These are phyloP conservation scores for Lypha dubia DNA, from an alignment of 2,888 invertebrate species.

Conservation along the genomic window DNA sequence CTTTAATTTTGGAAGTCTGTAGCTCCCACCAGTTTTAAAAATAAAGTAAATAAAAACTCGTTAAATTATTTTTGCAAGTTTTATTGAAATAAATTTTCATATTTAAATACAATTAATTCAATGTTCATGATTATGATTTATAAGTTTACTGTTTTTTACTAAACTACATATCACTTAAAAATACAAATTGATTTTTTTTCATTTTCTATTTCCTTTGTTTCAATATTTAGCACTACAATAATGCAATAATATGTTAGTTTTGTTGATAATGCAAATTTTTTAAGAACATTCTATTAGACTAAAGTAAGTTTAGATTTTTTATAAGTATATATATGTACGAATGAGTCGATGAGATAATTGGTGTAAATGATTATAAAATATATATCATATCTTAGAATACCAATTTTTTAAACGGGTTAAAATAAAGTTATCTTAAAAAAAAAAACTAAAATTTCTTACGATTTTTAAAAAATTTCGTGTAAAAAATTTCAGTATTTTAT, in stretches of 20 bases:
- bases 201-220: slow-evolving; percentile 26
- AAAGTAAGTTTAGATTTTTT: slow-evolving; percentile 38
- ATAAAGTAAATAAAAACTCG: neutral
- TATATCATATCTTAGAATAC: neutral
- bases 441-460: slow-evolving; percentile 27
- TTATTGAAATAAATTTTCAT: slow-evolving; percentile 59
- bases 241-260: slow-evolving; percentile 42
- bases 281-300: slow-evolving; percentile 55
- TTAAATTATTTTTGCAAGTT: slow-evolving; percentile 22
- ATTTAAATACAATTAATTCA: slow-evolving; percentile 59
- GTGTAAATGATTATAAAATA: slow-evolving; percentile 3
- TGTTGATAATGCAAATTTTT: slow-evolving; percentile 37
- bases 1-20: no score
- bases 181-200: slow-evolving; percentile 48
- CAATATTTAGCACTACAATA: slow-evolving; percentile 39
- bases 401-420: slow-evolving; percentile 11
- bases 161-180: slow-evolving; percentile 67
- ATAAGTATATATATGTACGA: slow-evolving; percentile 1
- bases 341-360: slow-evolving; percentile 29
- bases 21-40: no score
- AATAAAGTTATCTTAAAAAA: slow-evolving; percentile 4
- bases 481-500: slow-evolving; percentile 46
- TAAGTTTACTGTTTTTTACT: slow-evolving; percentile 36
- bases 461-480: slow-evolving; percentile 56
- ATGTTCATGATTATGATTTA: slow-evolving; percentile 52